Evolutionary conservation across 2,797 vertebrate species (phyloP).

Genomic region (Eupleurogrammus muticus): DNA sequence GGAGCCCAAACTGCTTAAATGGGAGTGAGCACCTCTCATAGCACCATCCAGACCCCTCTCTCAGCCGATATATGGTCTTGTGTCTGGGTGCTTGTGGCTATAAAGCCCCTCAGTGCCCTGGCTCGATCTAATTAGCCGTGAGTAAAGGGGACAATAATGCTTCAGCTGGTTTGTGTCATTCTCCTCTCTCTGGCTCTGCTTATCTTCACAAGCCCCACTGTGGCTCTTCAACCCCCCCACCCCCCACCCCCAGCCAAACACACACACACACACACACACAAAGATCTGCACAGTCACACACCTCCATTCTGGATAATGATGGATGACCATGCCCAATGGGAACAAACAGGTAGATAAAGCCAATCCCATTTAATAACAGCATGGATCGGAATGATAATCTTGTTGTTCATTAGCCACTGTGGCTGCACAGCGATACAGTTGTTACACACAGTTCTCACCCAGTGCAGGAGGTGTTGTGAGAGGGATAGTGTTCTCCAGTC

Average conservation of each 20-base stretch:
- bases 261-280: constrained; percentile 25
- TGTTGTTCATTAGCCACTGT: constrained; percentile 77
- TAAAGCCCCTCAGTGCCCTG: constrained; percentile 75
- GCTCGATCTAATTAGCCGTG: constrained; percentile 86
- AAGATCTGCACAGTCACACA: constrained; percentile 53
- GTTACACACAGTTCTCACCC: constrained; percentile 52
- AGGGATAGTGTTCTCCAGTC: constrained; percentile 53
- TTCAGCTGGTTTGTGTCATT: constrained; percentile 88
- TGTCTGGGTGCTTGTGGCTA: constrained; percentile 77
- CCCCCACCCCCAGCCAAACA: constrained; percentile 1
- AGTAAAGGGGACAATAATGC: constrained; percentile 88
- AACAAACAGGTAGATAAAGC: constrained; percentile 83
- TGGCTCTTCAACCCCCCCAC: constrained; percentile 57
- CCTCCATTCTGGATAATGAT: constrained; percentile 78
- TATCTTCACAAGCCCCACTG: constrained; percentile 83
- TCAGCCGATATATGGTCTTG: constrained; percentile 60
- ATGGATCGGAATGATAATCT: constrained; percentile 82
- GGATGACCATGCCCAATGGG: constrained; percentile 77
- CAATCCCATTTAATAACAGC: constrained; percentile 84
- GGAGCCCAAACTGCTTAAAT: constrained; percentile 50
- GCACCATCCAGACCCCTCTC: constrained; percentile 59
- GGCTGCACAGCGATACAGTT: constrained; percentile 66
- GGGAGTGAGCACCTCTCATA: constrained; percentile 47
- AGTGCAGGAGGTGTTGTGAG: constrained; percentile 45
- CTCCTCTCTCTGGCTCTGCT: constrained; percentile 82